Evolutionary conservation across 1,140 invertebrate species (phyloP), one percentile per base, ranked within the genome.

Genomic region (Macrotrachela quadricornifera): DNA sequence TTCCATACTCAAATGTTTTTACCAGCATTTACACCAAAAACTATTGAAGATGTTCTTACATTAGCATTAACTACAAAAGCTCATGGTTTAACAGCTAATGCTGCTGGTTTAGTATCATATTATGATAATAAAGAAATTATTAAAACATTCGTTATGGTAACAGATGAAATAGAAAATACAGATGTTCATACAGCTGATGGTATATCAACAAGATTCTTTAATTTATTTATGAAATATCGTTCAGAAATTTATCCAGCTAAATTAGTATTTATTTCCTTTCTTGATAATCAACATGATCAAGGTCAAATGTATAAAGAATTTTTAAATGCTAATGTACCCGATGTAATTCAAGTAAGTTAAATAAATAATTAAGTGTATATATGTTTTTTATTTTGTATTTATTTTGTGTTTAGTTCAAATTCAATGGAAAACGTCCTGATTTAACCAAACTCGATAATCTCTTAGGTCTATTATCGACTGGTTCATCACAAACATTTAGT

Each of bases 101-200:
- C 65, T 10, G 63, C 64, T 37, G 62, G 62, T 56, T 51, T 68
- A 36, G 62, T 56, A 39, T 64, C 64, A 36, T 67, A 60, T 48
- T 68, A 64, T 46, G 55, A 62, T n/a, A 57, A 59, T 9, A 67
- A 66, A 52, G 61, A 64, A 47, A 50, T 63, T 0, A 56, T 67
- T 0, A 66, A 67, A 50, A 68, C 66, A 37, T 62, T 68, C 46
- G 63, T 68, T 21, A 61, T 68, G 50, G 66, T 67, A 1, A 68
- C 66, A 36, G 66, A 68, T 59, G 66, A 68, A 50, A 64, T 67
- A 51, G 66, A 68, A 56, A 69, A 67, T 55, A 58, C 47, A 16
- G 15, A n/a, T 57, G 38, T 47, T 12, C 53, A 36, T 37, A 53
- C 38, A 21, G 47, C 36, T 46, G 49, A 47, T 57, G 39, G n/a